Evolutionary conservation across 2,113 vertebrate genomes (phyloP), one percentile per base, ranked within the genome.

Genomic region (Platycercus adscitus): DNA sequence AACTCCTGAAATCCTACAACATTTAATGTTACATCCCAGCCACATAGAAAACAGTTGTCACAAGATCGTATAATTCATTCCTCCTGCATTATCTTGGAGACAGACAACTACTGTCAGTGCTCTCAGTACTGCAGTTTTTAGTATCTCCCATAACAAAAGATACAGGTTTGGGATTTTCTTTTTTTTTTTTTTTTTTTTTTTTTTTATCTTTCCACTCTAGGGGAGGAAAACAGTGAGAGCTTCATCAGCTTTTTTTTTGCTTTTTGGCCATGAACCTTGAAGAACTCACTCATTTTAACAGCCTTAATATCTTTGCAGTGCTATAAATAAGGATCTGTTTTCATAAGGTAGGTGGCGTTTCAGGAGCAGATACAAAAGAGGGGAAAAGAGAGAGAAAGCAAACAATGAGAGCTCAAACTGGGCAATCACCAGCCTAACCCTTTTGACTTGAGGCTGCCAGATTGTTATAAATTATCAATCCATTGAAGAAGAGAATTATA

Each of bases 381-480:
- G 6, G 33, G 76, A 85, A 75, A 80, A 87, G 28, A 86, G 21
- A 85, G 43, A 75, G 75, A 91, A 92, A 78, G 58, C n/a, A 81
- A 79, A 92, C 94, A 91, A 89, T 94, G 87, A 73, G 43, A 91
- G 56, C 58, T 88, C 24, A 85, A 82, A 95, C 68, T 86, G 91
- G 84, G 44, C 80, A 93, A 90, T 92, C 80, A 52, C 85, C 72
- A 92, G 50, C 44, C 86, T 98, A 97, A 97, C 91, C 94, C 31
- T 76, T 53, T 78, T 96, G 97, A 97, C 96, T 86, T 98, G 95
- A 97, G 86, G 21, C 79, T 80, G 28, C 75, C 56, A 96, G 69
- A 73, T 93, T 46, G 69, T 89, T 96, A 86, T 96, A 98, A 89
- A 97, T 98, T 98, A 97, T 97, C 76, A 97, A 96, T 97, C 88